phyloP scores from a whole-genome alignment of 2,113 vertebrate species.

The Vicugna pacos region DNA sequence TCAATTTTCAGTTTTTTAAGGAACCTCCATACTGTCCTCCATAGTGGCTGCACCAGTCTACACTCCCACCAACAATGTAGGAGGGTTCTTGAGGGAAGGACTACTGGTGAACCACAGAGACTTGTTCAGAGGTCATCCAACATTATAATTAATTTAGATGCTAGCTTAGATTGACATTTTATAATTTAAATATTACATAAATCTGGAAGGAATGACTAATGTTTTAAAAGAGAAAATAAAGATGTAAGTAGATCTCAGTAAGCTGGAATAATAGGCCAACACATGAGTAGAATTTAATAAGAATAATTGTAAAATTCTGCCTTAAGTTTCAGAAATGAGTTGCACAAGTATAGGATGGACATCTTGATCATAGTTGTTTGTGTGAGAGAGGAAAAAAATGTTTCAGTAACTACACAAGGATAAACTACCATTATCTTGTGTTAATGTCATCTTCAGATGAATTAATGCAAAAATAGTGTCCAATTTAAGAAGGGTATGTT shows the following conservation, averaged over 20 bases:
- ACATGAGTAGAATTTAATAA: no score
- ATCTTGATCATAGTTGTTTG: neutral
- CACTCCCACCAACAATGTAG: no score
- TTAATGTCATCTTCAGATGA: neutral
- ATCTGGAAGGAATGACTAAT: neutral
- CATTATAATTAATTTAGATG: neutral
- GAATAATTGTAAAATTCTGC: constrained; percentile 13
- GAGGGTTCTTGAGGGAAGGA: neutral
- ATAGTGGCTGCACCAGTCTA: no score
- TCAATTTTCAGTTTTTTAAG: no score
- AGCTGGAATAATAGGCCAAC: neutral
- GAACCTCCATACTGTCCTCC: no score
- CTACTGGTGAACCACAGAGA: neutral
- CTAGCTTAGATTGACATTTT: neutral
- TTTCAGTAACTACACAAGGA: neutral
- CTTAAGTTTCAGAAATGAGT: neutral
- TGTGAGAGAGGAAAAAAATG: neutral
- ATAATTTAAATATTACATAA: neutral
- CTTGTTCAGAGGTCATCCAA: neutral
- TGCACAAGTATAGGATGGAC: neutral
- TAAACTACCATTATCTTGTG: neutral
- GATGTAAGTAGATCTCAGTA: neutral
- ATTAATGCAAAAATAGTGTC: neutral
- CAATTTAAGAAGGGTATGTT: neutral
- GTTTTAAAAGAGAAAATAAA: constrained; percentile 17